Conservation (phyloP, 2,888 invertebrate species). For the Tipula unca region DNA sequence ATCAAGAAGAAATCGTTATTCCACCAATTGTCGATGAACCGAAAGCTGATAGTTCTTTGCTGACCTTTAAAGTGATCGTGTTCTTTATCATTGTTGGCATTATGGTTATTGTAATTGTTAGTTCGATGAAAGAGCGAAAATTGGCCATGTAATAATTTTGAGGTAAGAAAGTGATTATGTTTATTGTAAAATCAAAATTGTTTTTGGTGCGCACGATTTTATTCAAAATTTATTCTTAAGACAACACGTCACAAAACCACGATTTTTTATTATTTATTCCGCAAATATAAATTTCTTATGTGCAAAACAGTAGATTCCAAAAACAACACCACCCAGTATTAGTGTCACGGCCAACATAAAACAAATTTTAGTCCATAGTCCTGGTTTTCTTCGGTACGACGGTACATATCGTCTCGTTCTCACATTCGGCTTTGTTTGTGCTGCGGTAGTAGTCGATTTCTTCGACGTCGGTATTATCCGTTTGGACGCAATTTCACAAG, state of each 20-base stretch:
- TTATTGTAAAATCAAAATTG: no score
- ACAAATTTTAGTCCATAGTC: neutral
- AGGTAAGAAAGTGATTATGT: no score
- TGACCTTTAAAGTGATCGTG: neutral
- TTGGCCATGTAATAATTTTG: neutral
- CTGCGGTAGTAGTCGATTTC: neutral
- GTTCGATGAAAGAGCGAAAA: neutral
- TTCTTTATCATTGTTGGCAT: neutral
- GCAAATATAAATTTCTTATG: neutral
- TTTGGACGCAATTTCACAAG: neutral
- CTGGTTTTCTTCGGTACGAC: neutral
- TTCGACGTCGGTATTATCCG: neutral
- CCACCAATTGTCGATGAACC: neutral
- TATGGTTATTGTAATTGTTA: neutral
- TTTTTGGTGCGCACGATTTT: neutral
- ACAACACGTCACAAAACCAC: neutral
- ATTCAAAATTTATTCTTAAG: neutral
- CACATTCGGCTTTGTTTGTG: neutral
- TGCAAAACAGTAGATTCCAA: neutral
- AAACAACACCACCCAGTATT: neutral
- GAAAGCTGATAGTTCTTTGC: neutral
- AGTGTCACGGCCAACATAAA: neutral
- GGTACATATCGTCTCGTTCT: neutral
- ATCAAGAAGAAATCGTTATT: neutral
- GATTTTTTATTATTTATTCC: neutral